Evolutionary conservation across 2,113 vertebrate species (phyloP).

Genomic region (Rutilus rutilus): DNA sequence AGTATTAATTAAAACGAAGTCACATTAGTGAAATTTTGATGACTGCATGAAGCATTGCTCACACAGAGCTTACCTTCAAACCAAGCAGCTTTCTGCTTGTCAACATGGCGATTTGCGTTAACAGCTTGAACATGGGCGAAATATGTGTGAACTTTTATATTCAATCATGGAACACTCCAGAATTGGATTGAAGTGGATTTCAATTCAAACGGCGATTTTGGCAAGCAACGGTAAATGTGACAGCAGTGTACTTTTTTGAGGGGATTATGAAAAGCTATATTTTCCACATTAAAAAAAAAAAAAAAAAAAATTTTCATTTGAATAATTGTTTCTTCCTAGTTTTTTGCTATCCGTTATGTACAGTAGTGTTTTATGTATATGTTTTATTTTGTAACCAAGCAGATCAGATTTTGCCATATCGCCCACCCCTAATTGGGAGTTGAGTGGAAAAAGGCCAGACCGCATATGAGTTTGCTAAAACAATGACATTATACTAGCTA

Average conservation of each 20-base stretch:
- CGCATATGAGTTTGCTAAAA: background rate
- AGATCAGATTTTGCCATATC: no score
- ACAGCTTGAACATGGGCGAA: background rate
- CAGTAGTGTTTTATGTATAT: no score
- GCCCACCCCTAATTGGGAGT: no score
- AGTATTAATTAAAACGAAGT: background rate
- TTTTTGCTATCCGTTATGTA: no score
- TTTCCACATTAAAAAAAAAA: background rate
- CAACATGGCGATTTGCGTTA: background rate
- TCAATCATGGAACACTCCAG: background rate
- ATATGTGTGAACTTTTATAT: background rate
- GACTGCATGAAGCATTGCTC: background rate
- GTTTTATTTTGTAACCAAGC: no score
- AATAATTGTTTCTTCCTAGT: no score
- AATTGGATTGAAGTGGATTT: no score
- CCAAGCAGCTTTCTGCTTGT: background rate
- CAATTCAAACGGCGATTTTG: no score
- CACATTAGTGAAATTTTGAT: background rate
- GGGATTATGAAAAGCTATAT: background rate
- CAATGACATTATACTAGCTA: background rate
- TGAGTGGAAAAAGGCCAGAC: background rate
- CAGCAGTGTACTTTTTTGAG: no score
- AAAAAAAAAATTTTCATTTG: background rate
- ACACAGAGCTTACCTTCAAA: background rate
- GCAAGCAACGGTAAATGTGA: no score